Conservation (phyloP, 2,113 vertebrate species). For the Protobothrops flavoviridis region DNA sequence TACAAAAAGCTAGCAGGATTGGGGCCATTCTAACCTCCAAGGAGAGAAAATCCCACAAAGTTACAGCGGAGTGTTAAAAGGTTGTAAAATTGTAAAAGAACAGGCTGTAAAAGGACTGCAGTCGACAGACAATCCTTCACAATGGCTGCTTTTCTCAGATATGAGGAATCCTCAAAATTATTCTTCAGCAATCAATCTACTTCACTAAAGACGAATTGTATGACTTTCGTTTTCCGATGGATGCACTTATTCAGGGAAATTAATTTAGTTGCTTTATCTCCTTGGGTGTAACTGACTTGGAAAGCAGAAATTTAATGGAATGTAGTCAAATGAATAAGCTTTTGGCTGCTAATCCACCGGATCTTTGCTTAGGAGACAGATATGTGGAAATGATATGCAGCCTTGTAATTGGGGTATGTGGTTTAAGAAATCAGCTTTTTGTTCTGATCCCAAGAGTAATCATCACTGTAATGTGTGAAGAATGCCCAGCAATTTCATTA, state of each 20-base stretch:
- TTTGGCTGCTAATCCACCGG: neutral
- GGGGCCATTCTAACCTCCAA: neutral
- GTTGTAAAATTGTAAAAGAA: neutral
- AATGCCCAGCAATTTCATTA: neutral
- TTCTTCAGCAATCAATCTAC: slow-evolving; percentile 17
- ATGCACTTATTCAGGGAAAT: slow-evolving; percentile 10
- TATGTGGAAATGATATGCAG: neutral
- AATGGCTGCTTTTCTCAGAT: neutral
- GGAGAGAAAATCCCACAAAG: neutral
- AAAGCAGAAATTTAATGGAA: slow-evolving; percentile 2
- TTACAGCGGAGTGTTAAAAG: neutral
- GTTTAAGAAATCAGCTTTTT: neutral
- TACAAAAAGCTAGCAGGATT: neutral
- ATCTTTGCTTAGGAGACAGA: neutral
- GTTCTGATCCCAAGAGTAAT: neutral
- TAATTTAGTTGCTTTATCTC: slow-evolving; percentile 47
- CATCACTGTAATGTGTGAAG: neutral
- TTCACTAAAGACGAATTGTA: slow-evolving; percentile 23
- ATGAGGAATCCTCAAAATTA: slow-evolving; percentile 9
- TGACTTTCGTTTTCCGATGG: neutral
- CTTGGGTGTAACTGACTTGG: slow-evolving; percentile 6
- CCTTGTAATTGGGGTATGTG: accelerated
- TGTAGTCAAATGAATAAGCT: slow-evolving; percentile 10
- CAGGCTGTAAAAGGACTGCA: neutral
- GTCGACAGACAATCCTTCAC: neutral